Conservation (phyloP, 2,888 invertebrate genomes). For the Dyspetes luteomarginatus region DNA sequence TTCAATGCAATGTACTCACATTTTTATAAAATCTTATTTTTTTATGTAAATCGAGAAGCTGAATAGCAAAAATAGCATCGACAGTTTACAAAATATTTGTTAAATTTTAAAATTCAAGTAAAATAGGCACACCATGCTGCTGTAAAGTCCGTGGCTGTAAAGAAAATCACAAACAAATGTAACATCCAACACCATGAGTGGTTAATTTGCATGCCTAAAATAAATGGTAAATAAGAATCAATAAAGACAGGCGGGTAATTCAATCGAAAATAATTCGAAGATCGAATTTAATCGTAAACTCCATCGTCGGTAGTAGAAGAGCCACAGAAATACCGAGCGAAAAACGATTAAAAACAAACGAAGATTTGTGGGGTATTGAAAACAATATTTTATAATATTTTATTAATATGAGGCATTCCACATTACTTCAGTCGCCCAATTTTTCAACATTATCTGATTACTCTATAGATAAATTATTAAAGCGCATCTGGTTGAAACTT, state of each 20-base stretch:
- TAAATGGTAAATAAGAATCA: not conserved
- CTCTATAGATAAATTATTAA: too few relatives aligned
- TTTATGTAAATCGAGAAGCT: not conserved
- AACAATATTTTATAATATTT: not conserved
- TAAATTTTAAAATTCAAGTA: not conserved
- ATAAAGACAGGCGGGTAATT: not conserved
- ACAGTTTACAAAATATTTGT: not conserved
- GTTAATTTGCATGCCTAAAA: not conserved
- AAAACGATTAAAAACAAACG: not conserved
- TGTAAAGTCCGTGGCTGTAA: conserved; percentile 15
- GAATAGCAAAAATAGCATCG: not conserved
- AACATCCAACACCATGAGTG: not conserved
- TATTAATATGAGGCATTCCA: not conserved
- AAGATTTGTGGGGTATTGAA: not conserved
- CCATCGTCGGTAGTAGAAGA: not conserved
- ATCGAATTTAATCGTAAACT: not conserved
- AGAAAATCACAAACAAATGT: not conserved
- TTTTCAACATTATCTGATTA: too few relatives aligned
- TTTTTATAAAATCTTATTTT: too few relatives aligned
- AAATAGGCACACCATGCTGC: conserved; percentile 25
- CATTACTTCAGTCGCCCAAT: too few relatives aligned
- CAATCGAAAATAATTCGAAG: not conserved
- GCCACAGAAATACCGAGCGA: not conserved
- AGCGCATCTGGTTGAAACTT: too few relatives aligned
- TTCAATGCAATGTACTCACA: too few relatives aligned